Evolutionary conservation across 2,797 vertebrate species (phyloP).

Genomic region (Aythya fuligula): DNA sequence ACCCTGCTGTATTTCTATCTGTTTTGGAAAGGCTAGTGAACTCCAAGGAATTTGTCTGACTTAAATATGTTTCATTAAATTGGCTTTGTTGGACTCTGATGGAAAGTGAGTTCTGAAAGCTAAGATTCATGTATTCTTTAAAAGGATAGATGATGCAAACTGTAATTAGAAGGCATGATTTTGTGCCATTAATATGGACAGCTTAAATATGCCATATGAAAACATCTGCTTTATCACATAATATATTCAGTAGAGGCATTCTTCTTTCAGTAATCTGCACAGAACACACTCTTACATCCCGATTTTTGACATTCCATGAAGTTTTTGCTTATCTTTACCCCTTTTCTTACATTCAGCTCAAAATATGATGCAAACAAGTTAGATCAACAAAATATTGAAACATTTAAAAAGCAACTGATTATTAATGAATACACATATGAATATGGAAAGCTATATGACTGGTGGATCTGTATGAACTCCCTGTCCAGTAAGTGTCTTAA

Average conservation of each 20-base stretch:
- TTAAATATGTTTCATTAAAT: neutral
- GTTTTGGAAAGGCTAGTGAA: neutral
- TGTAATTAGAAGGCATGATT: neutral
- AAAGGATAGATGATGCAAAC: neutral
- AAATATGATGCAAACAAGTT: neutral
- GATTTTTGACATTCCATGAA: no score
- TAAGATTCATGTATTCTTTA: neutral
- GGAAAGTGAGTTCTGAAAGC: neutral
- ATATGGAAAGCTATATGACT: neutral
- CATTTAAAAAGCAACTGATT: neutral
- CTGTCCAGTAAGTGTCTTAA: conserved; percentile 1
- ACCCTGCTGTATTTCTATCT: neutral
- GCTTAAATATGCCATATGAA: neutral
- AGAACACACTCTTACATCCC: no score
- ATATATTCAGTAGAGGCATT: neutral
- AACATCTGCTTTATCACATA: neutral
- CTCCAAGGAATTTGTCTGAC: neutral
- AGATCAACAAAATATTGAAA: neutral
- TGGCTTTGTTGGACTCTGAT: neutral
- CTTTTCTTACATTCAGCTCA: neutral
- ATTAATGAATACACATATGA: conserved; percentile 3
- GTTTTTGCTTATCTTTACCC: neutral
- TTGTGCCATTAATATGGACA: neutral
- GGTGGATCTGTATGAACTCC: conserved; percentile 17
- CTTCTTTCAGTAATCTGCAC: neutral